Conservation (phyloP, 1,140 invertebrate species). For the Plectrocnemia conspersa region DNA sequence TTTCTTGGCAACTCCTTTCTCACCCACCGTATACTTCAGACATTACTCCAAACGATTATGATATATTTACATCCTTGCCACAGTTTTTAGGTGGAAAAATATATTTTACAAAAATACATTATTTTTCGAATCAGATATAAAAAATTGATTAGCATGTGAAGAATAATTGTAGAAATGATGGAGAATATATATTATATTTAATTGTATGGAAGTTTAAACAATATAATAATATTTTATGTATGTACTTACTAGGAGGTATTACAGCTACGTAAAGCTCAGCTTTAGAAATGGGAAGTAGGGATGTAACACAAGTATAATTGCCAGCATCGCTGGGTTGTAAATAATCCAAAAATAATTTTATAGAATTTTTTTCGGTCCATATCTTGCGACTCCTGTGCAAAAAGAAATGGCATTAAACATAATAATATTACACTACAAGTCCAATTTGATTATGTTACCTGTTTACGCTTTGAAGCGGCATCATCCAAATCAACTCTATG, state of each 20-base stretch:
- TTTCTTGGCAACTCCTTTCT: no score
- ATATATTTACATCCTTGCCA: no score
- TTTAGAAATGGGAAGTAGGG: neutral
- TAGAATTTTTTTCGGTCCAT: conserved; percentile 1
- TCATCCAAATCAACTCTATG: conserved; percentile 13
- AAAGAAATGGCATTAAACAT: conserved; percentile 2
- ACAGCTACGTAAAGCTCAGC: conserved; percentile 13
- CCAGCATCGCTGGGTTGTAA: conserved; percentile 23
- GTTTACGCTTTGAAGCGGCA: conserved; percentile 6
- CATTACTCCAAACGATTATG: no score
- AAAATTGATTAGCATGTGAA: no score
- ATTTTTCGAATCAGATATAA: no score
- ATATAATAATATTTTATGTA: no score
- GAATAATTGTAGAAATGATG: no score
- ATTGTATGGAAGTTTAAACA: neutral
- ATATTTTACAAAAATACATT: no score
- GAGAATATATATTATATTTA: no score
- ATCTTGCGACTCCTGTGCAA: conserved; percentile 8
- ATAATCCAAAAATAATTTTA: conserved; percentile 11
- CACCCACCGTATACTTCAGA: no score
- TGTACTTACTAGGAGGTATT: conserved; percentile 16
- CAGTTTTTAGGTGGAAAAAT: no score
- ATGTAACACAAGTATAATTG: conserved; percentile 24
- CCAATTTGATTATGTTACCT: conserved; percentile 10
- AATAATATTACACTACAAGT: neutral